Conservation (phyloP, 2,888 invertebrate species). For the Leptinotarsa juncta region DNA sequence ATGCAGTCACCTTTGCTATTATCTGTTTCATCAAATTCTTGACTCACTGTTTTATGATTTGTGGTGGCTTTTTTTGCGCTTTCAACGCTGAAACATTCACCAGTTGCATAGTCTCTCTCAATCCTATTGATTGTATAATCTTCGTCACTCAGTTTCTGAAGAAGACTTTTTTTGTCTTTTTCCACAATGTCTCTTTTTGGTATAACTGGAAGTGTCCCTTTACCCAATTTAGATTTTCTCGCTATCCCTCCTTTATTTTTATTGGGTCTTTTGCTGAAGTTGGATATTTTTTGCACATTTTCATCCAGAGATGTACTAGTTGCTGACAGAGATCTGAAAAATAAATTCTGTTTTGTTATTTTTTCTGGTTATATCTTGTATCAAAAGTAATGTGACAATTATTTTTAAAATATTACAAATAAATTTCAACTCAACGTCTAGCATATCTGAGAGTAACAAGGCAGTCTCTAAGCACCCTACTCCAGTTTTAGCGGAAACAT, state of each 20-base stretch:
- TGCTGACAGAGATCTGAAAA: slow-evolving; percentile 23
- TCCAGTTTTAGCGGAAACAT: too few relatives aligned
- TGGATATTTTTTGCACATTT: background rate
- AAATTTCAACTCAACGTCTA: too few relatives aligned
- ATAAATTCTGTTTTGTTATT: background rate
- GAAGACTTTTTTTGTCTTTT: background rate
- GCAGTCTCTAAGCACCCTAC: too few relatives aligned
- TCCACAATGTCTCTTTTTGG: background rate
- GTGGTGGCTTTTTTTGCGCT: slow-evolving; percentile 1
- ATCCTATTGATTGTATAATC: slow-evolving; percentile 23
- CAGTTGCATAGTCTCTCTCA: slow-evolving; percentile 24
- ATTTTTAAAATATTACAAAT: too few relatives aligned
- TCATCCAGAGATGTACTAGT: slow-evolving; percentile 24
- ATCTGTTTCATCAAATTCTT: slow-evolving; percentile 21
- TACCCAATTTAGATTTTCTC: slow-evolving; percentile 18
- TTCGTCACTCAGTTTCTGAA: background rate
- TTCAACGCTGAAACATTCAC: slow-evolving; percentile 15
- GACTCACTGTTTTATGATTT: slow-evolving; percentile 1
- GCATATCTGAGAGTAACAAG: too few relatives aligned
- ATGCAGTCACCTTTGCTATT: slow-evolving; percentile 24
- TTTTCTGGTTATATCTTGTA: background rate
- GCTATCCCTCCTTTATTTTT: background rate
- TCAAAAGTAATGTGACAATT: background rate
- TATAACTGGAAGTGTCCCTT: background rate
- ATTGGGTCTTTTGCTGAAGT: slow-evolving; percentile 3